phyloP scores from a whole-genome alignment of 2,888 invertebrate genomes.

The Balanococcus diminutus region DNA sequence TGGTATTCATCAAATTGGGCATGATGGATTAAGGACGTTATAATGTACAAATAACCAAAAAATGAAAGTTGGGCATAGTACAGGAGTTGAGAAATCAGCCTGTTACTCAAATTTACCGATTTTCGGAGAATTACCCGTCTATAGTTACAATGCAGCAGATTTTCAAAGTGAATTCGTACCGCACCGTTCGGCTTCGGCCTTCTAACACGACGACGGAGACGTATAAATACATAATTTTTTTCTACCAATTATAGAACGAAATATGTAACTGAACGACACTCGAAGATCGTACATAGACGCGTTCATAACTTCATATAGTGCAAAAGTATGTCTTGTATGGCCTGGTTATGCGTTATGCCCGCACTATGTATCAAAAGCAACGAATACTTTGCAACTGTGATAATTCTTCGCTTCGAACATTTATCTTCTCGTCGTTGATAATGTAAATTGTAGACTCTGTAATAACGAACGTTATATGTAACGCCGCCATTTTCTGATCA shows the following conservation, averaged over 20 bases:
- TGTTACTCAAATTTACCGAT: too few species aligned
- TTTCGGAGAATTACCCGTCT: too few species aligned
- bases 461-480: conserved; percentile 53
- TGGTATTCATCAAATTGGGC: too few species aligned
- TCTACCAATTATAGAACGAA: conserved; percentile 17
- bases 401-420: conserved; percentile 51
- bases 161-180: background rate
- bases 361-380: conserved; percentile 42
- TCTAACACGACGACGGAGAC: background rate
- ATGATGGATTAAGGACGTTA: too few species aligned
- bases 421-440: conserved; percentile 54
- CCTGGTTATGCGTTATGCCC: background rate
- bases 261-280: conserved; percentile 28
- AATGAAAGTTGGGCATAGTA: too few species aligned
- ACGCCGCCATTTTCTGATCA: conserved; percentile 56
- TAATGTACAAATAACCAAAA: too few species aligned
- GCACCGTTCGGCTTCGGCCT: background rate
- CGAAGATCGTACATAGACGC: background rate
- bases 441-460: conserved; percentile 54
- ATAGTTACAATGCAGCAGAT: too few species aligned
- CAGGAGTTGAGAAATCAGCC: too few species aligned
- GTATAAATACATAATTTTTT: background rate
- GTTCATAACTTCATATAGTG: conserved; percentile 8
- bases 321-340: conserved; percentile 41
- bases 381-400: conserved; percentile 39